Evolutionary conservation across 2,888 invertebrate species (phyloP), one percentile per base, ranked within the genome.

Genomic region (Caenorhabditis sulstoni): DNA sequence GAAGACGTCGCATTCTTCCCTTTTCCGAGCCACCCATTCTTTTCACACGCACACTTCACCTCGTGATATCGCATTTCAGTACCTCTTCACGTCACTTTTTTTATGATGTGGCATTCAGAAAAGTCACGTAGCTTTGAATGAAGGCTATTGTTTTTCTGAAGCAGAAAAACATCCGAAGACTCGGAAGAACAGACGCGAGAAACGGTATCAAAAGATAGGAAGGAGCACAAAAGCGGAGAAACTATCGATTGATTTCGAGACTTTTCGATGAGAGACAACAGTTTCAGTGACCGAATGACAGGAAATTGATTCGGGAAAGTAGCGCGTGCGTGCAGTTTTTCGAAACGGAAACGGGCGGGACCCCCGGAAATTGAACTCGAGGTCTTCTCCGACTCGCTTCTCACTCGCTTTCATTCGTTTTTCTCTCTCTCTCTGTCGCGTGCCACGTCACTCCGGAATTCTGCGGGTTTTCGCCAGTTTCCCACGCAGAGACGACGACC

Each of bases 331-430:
- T 7, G 29, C 29, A 29, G 71, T 4, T 14, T 71, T 71, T 62
- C 62, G 62, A 55, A 71, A 62, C 70, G 71, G 71, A 71, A 71
- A 71, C 62, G 11, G 41, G 41, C 41, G 29, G 29, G 61, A 52
- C n/a, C n/a, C n/a, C 61, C 53, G 70, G 70, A 70, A 70, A 70
- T 70, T 70, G 70, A 70, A 61, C 70, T 70, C 55, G 50, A 53
- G 53, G 45, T 20, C 35, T 45, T 18, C 53, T 37, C 18, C 44
- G 35, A 35, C 37, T 3, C 62, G 45, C 29, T 20, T 12, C 11
- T 41, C 57, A 58, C 47, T 18, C 41, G 29, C 29, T 29, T 7
- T 29, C n/a, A n/a, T n/a, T n/a, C n/a, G n/a, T n/a, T n/a, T n/a
- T n/a, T n/a, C n/a, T n/a, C n/a, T n/a, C n/a, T n/a, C n/a, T n/a